Conservation (phyloP, 2,888 invertebrate genomes). For the Erebia ligea region DNA sequence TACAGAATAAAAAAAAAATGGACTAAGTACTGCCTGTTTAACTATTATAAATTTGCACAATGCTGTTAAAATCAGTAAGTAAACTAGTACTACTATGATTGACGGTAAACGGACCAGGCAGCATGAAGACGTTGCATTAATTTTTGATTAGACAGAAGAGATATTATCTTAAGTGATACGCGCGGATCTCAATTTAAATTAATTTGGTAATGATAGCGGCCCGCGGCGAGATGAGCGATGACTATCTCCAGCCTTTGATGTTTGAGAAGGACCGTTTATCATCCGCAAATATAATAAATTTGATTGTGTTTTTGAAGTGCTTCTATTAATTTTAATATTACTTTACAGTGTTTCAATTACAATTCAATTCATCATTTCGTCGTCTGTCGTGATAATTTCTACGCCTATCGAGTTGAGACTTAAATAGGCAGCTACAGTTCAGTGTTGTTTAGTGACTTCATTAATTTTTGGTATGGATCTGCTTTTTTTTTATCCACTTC, state of each 20-base stretch:
- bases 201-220: conserved; percentile 20
- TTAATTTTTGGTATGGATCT: too few species aligned
- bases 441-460: too few species aligned
- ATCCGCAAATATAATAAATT: conserved; percentile 24
- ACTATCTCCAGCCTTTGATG: conserved; percentile 20
- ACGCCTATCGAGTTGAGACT: neutral
- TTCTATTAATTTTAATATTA: conserved; percentile 8
- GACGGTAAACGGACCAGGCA: too few species aligned
- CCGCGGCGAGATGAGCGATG: conserved; percentile 17
- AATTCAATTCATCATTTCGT: conserved; percentile 1
- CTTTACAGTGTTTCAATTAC: conserved; percentile 1
- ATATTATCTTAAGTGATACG: conserved; percentile 13
- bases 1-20: too few species aligned
- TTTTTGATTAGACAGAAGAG: conserved; percentile 8
- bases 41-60: too few species aligned
- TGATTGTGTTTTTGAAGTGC: conserved; percentile 17
- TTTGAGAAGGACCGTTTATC: conserved; percentile 23
- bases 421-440: too few species aligned
- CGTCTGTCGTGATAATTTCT: neutral
- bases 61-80: too few species aligned
- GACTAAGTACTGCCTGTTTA: too few species aligned
- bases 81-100: too few species aligned
- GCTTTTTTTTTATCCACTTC: too few species aligned
- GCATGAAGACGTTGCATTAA: neutral
- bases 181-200: conserved; percentile 19